Percentiles rank a stretch among this genome's conserved stretches.
phyloP scores from a whole-genome alignment of 2,113 vertebrate genomes.

The Mormoops blainvillei region DNA sequence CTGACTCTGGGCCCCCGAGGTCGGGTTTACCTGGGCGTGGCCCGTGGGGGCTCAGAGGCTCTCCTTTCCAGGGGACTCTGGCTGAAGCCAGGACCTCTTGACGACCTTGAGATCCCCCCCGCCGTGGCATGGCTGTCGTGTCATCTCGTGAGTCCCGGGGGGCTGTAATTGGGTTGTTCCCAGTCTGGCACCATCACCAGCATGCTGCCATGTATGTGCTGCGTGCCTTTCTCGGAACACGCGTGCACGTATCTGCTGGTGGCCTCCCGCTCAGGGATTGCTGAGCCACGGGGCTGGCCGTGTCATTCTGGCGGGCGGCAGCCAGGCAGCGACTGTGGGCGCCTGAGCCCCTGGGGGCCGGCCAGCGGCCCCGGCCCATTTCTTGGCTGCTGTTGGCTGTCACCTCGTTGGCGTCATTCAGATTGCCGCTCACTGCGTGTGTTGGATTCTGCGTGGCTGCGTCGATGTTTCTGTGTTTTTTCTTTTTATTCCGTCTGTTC shows the following conservation, averaged over 20 bases:
- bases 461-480: background rate
- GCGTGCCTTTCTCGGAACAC: background rate
- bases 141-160: background rate
- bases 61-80: background rate
- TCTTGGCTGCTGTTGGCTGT: background rate
- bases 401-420: background rate
- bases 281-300: background rate
- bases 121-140: background rate
- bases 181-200: background rate
- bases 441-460: background rate
- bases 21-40: background rate
- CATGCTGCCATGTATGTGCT: background rate
- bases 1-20: background rate
- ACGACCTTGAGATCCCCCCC: background rate
- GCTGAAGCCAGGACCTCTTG: background rate
- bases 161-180: background rate
- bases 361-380: rapidly evolving
- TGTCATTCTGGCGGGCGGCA: background rate
- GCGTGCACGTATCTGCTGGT: background rate
- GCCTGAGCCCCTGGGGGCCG: background rate
- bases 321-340: background rate
- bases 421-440: background rate
- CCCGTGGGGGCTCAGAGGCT: background rate
- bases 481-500: background rate
- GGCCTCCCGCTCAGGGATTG: background rate